Evolutionary conservation across 2,888 invertebrate genomes (phyloP).

Genomic region (Drymonia ruficornis): DNA sequence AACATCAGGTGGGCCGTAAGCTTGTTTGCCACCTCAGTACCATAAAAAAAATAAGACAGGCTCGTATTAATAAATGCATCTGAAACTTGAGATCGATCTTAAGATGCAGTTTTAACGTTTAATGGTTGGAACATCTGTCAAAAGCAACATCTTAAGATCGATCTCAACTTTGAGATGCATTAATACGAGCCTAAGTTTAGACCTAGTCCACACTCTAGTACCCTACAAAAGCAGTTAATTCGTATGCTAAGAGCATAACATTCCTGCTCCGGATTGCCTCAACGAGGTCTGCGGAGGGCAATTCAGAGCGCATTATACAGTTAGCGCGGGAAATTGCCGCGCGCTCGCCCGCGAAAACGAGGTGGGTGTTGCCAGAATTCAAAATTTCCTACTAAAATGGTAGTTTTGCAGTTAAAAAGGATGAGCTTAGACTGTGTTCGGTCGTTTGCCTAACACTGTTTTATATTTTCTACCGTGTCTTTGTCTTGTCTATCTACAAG

Average conservation of each 20-base stretch:
- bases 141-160: too few species aligned
- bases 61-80: too few species aligned
- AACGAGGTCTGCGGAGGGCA: slow-evolving; percentile 30
- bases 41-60: too few species aligned
- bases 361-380: slow-evolving; percentile 1
- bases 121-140: too few species aligned
- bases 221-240: slow-evolving; percentile 22
- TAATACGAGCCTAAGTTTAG: too few species aligned
- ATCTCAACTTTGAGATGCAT: too few species aligned
- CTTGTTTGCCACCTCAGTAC: too few species aligned
- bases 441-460: neutral
- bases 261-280: slow-evolving; percentile 20
- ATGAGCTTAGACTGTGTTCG: neutral
- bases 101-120: too few species aligned
- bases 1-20: too few species aligned
- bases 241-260: slow-evolving; percentile 22
- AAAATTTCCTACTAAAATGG: neutral
- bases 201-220: neutral
- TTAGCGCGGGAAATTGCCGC: slow-evolving; percentile 50
- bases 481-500: too few species aligned
- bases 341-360: slow-evolving; percentile 47
- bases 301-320: slow-evolving; percentile 46
- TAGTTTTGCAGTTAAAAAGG: neutral
- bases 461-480: neutral
- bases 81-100: too few species aligned